These are phyloP conservation scores for Marisa cornuarietis DNA, from an alignment of 1,140 invertebrate genomes.

Conservation along the genomic window DNA sequence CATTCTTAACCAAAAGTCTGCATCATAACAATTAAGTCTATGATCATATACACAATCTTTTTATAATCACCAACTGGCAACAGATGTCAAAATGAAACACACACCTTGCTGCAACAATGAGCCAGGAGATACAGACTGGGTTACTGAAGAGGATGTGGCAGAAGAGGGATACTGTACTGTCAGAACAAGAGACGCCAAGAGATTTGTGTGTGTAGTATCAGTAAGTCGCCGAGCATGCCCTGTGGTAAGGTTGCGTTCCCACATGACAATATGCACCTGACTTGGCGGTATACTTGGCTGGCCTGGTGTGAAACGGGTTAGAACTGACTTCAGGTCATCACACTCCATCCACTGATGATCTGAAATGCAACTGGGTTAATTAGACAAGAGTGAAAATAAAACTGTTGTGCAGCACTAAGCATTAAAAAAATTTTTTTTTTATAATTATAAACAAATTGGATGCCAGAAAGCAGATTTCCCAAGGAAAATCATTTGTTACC, in stretches of 20 bases:
- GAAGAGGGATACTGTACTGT: conserved; percentile 32
- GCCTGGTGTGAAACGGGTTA: conserved; percentile 39
- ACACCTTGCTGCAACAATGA: too few relatives aligned
- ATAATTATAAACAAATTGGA: too few relatives aligned
- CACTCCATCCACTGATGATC: conserved; percentile 54
- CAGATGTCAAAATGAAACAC: too few relatives aligned
- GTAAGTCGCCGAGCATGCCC: conserved; percentile 17
- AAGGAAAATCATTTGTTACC: too few relatives aligned
- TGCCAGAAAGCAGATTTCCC: too few relatives aligned
- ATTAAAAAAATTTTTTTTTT: too few relatives aligned
- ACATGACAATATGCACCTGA: conserved; percentile 58
- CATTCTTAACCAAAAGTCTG: too few relatives aligned
- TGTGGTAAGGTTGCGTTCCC: conserved; percentile 42
- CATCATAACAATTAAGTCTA: too few relatives aligned
- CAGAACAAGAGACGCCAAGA: conserved; percentile 33
- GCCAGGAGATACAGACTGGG: neutral
- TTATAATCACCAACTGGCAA: too few relatives aligned
- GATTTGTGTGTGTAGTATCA: conserved; percentile 30
- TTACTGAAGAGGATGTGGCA: neutral
- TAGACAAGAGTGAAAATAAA: too few relatives aligned
- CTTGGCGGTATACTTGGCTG: conserved; percentile 40
- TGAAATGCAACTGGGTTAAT: conserved; percentile 17
- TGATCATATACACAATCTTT: too few relatives aligned
- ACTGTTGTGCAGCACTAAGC: too few relatives aligned
- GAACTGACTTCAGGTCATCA: conserved; percentile 51